Conservation (phyloP, 2,113 vertebrate genomes). For the Ardeotis arabs region DNA sequence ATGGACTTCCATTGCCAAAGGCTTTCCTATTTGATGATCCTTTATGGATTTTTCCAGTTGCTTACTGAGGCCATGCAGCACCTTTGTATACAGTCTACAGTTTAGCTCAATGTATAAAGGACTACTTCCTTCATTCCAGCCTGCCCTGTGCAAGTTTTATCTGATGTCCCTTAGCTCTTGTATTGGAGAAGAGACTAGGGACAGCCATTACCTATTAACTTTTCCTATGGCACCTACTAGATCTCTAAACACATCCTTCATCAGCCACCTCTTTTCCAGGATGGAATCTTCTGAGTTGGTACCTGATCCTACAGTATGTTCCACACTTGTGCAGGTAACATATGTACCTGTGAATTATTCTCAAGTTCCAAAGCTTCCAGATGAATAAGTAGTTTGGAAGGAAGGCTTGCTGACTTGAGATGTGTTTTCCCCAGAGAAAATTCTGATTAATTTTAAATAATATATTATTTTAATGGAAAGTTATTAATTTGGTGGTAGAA, state of each 20-base stretch:
- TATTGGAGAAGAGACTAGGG: background rate
- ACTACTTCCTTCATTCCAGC: background rate
- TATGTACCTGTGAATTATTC: background rate
- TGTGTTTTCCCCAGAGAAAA: background rate
- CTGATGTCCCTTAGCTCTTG: background rate
- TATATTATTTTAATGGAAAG: background rate
- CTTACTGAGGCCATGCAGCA: background rate
- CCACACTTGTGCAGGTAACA: background rate
- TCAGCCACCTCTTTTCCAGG: background rate
- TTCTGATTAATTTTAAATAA: background rate
- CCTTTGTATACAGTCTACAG: background rate
- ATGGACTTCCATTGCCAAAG: background rate
- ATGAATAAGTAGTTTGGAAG: background rate
- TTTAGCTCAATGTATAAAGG: background rate
- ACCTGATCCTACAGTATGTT: background rate
- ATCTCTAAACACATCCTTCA: background rate
- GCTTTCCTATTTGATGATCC: background rate
- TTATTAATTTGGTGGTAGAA: background rate
- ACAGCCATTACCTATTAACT: background rate
- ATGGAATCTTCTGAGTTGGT: background rate
- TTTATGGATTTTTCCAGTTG: background rate
- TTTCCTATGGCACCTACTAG: background rate
- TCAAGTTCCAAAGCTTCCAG: background rate
- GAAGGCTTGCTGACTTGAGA: background rate
- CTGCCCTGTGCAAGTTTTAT: background rate